These are phyloP conservation scores for Neodiprion lecontei DNA, from an alignment of 1,140 invertebrate species.

Conservation along the genomic window DNA sequence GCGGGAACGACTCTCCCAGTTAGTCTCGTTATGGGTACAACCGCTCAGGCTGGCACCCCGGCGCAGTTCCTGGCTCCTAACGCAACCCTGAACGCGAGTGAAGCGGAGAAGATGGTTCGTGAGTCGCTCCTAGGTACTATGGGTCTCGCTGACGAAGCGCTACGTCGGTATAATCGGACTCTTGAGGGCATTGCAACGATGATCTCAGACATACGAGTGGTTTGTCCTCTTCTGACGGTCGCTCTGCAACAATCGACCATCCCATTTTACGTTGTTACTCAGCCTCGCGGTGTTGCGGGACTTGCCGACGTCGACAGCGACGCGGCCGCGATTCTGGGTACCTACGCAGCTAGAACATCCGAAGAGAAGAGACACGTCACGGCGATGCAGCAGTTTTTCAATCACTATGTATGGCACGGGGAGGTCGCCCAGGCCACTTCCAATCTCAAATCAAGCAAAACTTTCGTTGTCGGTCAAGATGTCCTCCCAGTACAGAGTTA, in stretches of 20 bases:
- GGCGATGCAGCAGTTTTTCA: slow-evolving; percentile 83
- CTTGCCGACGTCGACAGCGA: slow-evolving; percentile 72
- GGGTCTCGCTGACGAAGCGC: slow-evolving; percentile 67
- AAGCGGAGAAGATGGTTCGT: slow-evolving; percentile 68
- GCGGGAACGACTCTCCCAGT: slow-evolving; percentile 57
- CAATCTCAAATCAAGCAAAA: slow-evolving; percentile 58
- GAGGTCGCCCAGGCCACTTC: slow-evolving; percentile 61
- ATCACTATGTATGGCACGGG: slow-evolving; percentile 79
- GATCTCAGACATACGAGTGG: slow-evolving; percentile 79
- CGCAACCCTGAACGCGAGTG: slow-evolving; percentile 67
- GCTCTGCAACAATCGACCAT: slow-evolving; percentile 65
- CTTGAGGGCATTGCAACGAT: slow-evolving; percentile 72
- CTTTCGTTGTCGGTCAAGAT: slow-evolving; percentile 75
- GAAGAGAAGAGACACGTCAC: slow-evolving; percentile 76
- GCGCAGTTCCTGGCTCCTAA: slow-evolving; percentile 65
- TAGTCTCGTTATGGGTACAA: slow-evolving; percentile 75
- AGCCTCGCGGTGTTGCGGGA: slow-evolving; percentile 62
- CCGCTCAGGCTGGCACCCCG: slow-evolving; percentile 72
- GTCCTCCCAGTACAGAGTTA: slow-evolving; percentile 67
- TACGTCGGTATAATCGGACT: slow-evolving; percentile 71
- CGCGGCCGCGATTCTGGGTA: slow-evolving; percentile 79
- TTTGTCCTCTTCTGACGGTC: slow-evolving; percentile 77
- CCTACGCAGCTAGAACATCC: slow-evolving; percentile 72
- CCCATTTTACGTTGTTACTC: slow-evolving; percentile 77
- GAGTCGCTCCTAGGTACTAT: slow-evolving; percentile 70